These are phyloP conservation scores for Scaptomyza montana DNA, from an alignment of 1,140 invertebrate species.

Conservation along the genomic window DNA sequence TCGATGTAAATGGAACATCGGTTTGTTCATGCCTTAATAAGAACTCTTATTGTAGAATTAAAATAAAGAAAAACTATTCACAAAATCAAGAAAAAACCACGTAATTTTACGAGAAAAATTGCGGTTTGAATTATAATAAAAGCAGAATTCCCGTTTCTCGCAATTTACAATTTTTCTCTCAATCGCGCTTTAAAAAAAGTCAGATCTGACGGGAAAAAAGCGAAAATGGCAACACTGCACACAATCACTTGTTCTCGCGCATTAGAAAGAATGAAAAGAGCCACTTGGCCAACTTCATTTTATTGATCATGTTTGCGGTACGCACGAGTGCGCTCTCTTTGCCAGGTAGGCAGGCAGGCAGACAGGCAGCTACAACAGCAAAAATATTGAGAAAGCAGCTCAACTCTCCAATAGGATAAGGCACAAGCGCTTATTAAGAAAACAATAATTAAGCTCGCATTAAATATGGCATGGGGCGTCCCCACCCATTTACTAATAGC, in stretches of 20 bases:
- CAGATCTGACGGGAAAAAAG: no score
- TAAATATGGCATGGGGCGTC: neutral
- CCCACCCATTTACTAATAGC: slow-evolving; percentile 19
- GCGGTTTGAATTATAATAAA: no score
- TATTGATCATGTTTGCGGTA: slow-evolving; percentile 40
- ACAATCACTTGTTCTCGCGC: slow-evolving; percentile 5
- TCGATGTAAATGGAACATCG: no score
- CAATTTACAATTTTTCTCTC: no score
- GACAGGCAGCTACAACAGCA: slow-evolving; percentile 18
- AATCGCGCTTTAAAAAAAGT: no score
- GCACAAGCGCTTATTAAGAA: neutral
- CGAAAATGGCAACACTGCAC: no score
- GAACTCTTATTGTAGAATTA: no score
- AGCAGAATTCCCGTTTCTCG: no score
- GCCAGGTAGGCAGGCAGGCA: slow-evolving; percentile 16
- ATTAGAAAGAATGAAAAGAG: slow-evolving; percentile 38
- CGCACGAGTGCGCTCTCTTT: slow-evolving; percentile 2
- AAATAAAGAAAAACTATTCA: no score
- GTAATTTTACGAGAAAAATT: no score
- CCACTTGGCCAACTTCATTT: slow-evolving; percentile 42
- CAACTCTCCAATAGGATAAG: slow-evolving; percentile 57
- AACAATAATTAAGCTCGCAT: neutral
- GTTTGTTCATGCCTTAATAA: no score
- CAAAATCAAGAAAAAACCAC: no score
- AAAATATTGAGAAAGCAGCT: neutral